Percentiles rank a stretch among this genome's conserved stretches.
Conservation (phyloP, 2,888 invertebrate genomes). For the Brenthis hecate region DNA sequence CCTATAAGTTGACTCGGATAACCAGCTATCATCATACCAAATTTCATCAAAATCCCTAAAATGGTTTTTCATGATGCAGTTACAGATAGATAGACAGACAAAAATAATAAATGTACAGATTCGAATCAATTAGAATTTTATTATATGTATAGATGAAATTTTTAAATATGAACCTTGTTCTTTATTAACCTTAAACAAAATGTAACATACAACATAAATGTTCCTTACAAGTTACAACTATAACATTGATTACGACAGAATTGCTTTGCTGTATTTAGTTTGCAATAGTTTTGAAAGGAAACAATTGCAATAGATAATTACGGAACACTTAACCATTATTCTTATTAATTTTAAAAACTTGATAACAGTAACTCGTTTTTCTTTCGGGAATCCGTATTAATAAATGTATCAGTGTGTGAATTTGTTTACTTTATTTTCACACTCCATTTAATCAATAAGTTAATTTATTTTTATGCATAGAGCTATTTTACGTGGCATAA, state of each 20-base stretch:
- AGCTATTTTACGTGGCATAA: neutral
- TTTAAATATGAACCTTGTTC: constrained; percentile 13
- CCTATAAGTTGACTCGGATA: too few relatives aligned
- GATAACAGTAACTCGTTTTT: neutral
- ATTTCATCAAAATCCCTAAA: too few relatives aligned
- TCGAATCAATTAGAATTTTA: too few relatives aligned
- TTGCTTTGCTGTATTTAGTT: constrained; percentile 20
- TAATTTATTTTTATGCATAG: neutral
- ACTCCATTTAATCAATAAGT: too few relatives aligned
- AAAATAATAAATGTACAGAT: too few relatives aligned
- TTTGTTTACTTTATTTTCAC: neutral
- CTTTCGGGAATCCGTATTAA: neutral
- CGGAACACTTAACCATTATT: constrained; percentile 24
- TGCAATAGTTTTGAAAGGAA: constrained; percentile 25
- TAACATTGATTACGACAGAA: constrained; percentile 14
- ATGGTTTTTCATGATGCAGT: too few relatives aligned
- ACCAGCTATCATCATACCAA: too few relatives aligned
- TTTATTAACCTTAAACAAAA: constrained; percentile 13
- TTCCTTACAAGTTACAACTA: neutral
- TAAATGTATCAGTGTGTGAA: neutral
- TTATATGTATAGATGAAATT: neutral
- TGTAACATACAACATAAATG: constrained; percentile 18
- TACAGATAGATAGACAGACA: too few relatives aligned
- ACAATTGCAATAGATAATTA: constrained; percentile 26
- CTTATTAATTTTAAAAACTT: constrained; percentile 1